phyloP scores from a whole-genome alignment of 2,113 vertebrate genomes.

The Paramisgurnus dabryanus region DNA sequence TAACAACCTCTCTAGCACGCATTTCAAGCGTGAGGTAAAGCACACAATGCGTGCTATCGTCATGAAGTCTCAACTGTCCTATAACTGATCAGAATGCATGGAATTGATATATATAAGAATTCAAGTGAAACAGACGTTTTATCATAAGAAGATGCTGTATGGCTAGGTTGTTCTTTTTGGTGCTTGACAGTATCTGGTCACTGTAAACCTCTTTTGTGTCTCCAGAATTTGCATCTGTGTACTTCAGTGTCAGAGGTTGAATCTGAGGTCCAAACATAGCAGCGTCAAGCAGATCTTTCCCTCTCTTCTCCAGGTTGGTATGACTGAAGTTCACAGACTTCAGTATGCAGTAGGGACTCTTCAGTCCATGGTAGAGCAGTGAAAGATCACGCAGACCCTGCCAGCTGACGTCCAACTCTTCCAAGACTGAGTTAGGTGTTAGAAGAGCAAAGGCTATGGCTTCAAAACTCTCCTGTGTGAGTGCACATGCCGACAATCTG shows the following conservation, averaged over 20 bases:
- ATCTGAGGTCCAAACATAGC: slow-evolving; percentile 8
- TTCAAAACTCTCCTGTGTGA: slow-evolving; percentile 50
- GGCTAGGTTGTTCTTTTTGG: too few relatives aligned
- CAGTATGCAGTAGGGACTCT: slow-evolving; percentile 3
- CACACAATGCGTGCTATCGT: too few relatives aligned
- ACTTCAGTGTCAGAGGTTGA: slow-evolving; percentile 21
- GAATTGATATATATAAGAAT: too few relatives aligned
- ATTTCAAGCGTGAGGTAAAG: too few relatives aligned
- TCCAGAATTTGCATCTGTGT: neutral
- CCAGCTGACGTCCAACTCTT: slow-evolving; percentile 61
- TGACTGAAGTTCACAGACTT: slow-evolving; percentile 11
- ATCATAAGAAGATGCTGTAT: too few relatives aligned
- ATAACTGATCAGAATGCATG: too few relatives aligned
- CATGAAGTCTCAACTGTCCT: too few relatives aligned
- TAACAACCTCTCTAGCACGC: too few relatives aligned
- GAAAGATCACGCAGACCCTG: slow-evolving; percentile 18
- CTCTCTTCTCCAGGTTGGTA: slow-evolving; percentile 19
- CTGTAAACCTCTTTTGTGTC: too few relatives aligned
- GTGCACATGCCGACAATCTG: slow-evolving; percentile 60
- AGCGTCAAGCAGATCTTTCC: neutral
- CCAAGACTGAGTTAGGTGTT: slow-evolving; percentile 53
- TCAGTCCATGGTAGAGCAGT: neutral
- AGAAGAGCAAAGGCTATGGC: slow-evolving; percentile 42
- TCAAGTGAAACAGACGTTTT: too few relatives aligned
- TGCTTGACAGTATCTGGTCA: too few relatives aligned